Evolutionary conservation across 64 coral and sea anemone species (phyloP), one percentile per base, ranked within the genome.

Genomic region (Dendrophyllia cribrosa): DNA sequence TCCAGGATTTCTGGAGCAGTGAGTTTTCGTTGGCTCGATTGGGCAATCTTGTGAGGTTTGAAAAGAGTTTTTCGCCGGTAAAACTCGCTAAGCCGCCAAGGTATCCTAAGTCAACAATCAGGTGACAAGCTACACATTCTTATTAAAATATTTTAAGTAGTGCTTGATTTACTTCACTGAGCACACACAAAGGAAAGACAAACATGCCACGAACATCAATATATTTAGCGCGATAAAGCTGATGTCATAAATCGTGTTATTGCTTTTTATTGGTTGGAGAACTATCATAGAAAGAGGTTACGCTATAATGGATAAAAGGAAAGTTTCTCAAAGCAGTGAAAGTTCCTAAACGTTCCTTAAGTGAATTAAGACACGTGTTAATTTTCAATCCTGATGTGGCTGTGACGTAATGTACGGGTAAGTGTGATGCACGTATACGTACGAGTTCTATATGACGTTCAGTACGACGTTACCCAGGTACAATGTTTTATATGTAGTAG

Each of bases 141-240:
- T 20, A 84, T 67, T 84, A 46, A 67, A 68, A 67, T 84, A 67
- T 75, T 12, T 2, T 65, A 68, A 84, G 43, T 23, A 84, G 45
- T 67, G 62, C 67, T 84, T 84, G 80, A 67, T 84, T 84, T 84
- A 50, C 60, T 84, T 84, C 80, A 63, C 20, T 13, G n/a, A 67
- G 21, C 20, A 67, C 48, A 48, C 44, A 84, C 80, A 67, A 68
- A 67, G 17, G 9, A 58, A 50, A 9, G 15, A 17, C 59, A 83
- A 83, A 83, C 79, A 43, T 82, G 20, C 4, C 17, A 60, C 43
- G 60, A 80, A 80, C 77, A 80, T 26, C 53, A 59, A 70, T 56
- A 16, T 21, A 17, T 61, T 80, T 14, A 52, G 4, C 7, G 17
- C 19, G n/a, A 11, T 6, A 60, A 6, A 70, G 6, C 66, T 25